Percentiles rank a stretch among this genome's conserved stretches.
Evolutionary conservation across 2,797 vertebrate genomes (phyloP).

Genomic region (Iguana delicatissima): DNA sequence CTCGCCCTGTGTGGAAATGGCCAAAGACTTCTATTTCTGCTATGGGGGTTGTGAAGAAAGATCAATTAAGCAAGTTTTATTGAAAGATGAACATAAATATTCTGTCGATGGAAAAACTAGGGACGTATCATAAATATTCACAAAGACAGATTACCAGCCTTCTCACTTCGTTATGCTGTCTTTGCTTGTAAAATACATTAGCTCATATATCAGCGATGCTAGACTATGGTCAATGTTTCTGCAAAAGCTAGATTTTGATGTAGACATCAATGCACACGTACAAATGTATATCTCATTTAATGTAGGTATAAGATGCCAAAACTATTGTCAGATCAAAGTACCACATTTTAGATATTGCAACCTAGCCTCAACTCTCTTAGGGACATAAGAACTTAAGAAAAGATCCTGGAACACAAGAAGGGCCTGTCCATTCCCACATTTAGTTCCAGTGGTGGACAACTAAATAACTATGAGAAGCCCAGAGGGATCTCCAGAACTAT

Average conservation of each 20-base stretch:
- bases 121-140: conserved; percentile 19
- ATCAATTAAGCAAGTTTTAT: conserved; percentile 9
- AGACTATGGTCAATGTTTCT: neutral
- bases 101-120: conserved; percentile 7
- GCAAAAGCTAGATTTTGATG: neutral
- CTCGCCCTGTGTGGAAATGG: too few species aligned
- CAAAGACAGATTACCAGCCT: neutral
- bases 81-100: conserved; percentile 2
- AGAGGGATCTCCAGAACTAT: neutral
- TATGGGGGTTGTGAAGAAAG: neutral
- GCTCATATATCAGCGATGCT: neutral
- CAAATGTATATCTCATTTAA: neutral
- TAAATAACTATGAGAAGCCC: neutral
- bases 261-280: neutral
- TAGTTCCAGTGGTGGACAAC: too few species aligned
- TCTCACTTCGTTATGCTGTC: neutral
- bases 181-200: conserved; percentile 15
- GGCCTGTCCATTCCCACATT: too few species aligned
- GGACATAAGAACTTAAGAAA: too few species aligned
- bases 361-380: neutral
- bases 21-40: conserved; percentile 10
- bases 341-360: neutral
- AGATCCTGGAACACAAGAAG: too few species aligned
- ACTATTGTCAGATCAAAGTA: neutral
- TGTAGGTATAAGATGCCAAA: neutral